Conservation (phyloP, 1,140 invertebrate genomes). For the Zaprionus ornatus region DNA sequence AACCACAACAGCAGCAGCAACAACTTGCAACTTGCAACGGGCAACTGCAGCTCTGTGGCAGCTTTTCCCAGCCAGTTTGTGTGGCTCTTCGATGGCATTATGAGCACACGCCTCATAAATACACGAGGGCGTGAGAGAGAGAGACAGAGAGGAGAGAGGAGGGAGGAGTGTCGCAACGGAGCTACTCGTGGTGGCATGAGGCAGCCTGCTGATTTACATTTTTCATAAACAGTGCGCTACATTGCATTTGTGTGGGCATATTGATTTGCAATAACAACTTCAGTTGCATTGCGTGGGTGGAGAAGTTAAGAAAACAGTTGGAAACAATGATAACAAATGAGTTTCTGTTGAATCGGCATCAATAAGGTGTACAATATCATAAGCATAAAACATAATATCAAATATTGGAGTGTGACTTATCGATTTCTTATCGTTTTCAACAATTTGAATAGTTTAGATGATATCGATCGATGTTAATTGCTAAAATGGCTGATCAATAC, state of each 20-base stretch:
- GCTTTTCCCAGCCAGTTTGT: constrained; percentile 15
- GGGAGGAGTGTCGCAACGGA: neutral
- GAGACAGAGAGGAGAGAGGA: neutral
- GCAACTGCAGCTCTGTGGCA: constrained; percentile 17
- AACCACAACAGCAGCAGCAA: neutral
- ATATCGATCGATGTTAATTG: no score
- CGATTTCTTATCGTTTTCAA: no score
- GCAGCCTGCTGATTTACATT: constrained; percentile 62
- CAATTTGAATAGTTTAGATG: no score
- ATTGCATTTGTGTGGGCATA: constrained; percentile 51
- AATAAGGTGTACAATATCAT: no score
- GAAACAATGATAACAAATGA: neutral
- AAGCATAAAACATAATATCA: no score
- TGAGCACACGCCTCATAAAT: constrained; percentile 68
- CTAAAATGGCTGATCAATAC: no score
- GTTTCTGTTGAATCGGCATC: no score
- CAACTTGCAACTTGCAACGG: constrained; percentile 14
- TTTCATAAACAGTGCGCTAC: constrained; percentile 67
- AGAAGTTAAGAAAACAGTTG: neutral
- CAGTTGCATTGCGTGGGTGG: neutral
- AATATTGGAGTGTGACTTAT: no score
- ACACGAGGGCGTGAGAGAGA: neutral
- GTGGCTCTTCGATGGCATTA: constrained; percentile 46
- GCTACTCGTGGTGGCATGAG: constrained; percentile 8
- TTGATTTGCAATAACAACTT: neutral